Conservation (phyloP, 2,113 vertebrate genomes). For the Neomonachus schauinslandi region DNA sequence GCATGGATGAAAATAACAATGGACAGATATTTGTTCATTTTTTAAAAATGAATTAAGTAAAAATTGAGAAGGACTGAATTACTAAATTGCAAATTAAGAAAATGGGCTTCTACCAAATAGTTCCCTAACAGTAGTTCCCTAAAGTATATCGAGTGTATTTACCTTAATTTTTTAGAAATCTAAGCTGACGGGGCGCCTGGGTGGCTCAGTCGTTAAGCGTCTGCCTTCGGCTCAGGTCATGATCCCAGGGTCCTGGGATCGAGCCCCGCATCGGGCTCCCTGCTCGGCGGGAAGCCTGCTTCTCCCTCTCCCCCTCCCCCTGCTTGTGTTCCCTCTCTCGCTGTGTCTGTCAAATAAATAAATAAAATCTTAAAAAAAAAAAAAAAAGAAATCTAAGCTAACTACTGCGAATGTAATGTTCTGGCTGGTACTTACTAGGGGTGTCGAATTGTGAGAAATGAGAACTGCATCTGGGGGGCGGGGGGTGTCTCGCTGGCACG, state of each 20-base stretch:
- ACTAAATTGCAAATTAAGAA: constrained; percentile 40
- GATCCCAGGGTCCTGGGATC: too few relatives aligned
- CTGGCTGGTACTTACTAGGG: background rate
- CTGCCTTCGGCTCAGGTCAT: too few relatives aligned
- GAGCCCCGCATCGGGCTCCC: too few relatives aligned
- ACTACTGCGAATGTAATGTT: background rate
- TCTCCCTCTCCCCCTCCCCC: too few relatives aligned
- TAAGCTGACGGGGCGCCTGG: background rate
- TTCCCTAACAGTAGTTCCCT: constrained; percentile 1
- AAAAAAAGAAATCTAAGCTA: background rate
- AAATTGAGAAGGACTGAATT: background rate
- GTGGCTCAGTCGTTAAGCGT: too few relatives aligned
- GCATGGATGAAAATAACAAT: constrained; percentile 43
- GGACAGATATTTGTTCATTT: background rate
- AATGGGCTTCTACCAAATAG: background rate
- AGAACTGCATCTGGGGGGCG: background rate
- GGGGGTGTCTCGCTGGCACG: background rate
- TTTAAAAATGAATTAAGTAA: background rate
- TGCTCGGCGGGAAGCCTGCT: too few relatives aligned
- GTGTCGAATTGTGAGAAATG: background rate
- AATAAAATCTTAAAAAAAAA: too few relatives aligned
- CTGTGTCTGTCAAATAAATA: too few relatives aligned
- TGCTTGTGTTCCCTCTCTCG: too few relatives aligned
- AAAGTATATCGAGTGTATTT: background rate
- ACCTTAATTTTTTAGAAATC: background rate